These are phyloP conservation scores for Trachelus tabidus DNA, from an alignment of 2,888 invertebrate genomes.

Conservation along the genomic window DNA sequence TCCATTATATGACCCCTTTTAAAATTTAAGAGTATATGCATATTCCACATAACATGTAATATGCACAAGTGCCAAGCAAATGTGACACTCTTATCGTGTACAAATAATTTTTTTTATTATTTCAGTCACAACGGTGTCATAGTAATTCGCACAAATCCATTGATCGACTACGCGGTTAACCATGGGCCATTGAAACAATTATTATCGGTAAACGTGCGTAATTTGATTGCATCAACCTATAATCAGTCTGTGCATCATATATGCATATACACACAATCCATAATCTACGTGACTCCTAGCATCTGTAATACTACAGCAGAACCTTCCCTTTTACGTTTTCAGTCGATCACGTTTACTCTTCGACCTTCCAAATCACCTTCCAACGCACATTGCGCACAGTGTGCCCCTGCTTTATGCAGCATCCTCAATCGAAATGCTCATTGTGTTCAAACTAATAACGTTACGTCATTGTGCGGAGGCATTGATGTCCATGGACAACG, in stretches of 20 bases:
- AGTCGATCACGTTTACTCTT: not conserved
- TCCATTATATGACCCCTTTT: not conserved
- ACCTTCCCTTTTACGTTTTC: not conserved
- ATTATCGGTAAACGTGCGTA: not conserved
- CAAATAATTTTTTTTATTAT: not conserved
- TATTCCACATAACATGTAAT: not conserved
- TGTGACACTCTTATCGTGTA: not conserved
- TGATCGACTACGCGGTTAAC: not conserved
- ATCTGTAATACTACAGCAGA: not conserved
- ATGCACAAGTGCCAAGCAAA: not conserved
- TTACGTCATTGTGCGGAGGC: not conserved
- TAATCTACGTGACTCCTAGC: not conserved
- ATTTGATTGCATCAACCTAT: not conserved
- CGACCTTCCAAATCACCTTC: not conserved
- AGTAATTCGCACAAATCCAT: not conserved
- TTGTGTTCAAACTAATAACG: not conserved
- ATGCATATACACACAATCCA: not conserved
- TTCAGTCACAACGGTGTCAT: not conserved
- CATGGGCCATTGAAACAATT: not conserved
- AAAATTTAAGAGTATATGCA: not conserved
- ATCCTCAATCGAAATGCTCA: not conserved
- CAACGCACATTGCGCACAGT: not conserved
- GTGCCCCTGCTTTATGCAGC: not conserved
- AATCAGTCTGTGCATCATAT: not conserved
- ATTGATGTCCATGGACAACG: not conserved